These are phyloP conservation scores for Phasianus colchicus DNA, from an alignment of 2,113 vertebrate genomes.

Conservation along the genomic window DNA sequence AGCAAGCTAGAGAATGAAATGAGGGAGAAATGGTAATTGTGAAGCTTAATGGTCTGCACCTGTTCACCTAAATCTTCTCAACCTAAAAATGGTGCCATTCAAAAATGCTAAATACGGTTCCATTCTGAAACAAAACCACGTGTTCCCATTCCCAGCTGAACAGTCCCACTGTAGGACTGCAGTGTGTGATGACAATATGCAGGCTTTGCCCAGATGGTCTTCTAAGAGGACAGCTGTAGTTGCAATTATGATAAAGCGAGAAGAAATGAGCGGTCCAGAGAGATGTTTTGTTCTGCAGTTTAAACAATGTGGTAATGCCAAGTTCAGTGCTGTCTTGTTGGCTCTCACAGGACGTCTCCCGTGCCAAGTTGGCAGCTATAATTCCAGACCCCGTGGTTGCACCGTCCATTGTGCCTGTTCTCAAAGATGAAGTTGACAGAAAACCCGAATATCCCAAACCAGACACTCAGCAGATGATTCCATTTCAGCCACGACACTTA, in stretches of 20 bases:
- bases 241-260: not conserved
- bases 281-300: not conserved
- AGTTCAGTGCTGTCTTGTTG: conserved; percentile 58
- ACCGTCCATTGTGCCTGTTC: conserved; percentile 88
- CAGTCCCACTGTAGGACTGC: not conserved
- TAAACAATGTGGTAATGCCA: not conserved
- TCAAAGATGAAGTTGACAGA: conserved; percentile 94
- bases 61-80: conserved; percentile 15
- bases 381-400: conserved; percentile 94
- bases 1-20: conserved; percentile 22
- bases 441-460: conserved; percentile 99
- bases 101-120: not conserved
- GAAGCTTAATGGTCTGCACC: conserved; percentile 49
- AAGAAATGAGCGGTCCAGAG: not conserved
- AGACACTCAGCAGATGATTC: conserved; percentile 98
- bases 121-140: not conserved
- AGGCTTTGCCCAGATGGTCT: conserved; percentile 33
- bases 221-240: not conserved
- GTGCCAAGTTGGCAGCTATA: conserved; percentile 91
- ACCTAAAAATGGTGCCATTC: not conserved
- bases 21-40: conserved; percentile 30
- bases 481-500: conserved; percentile 96
- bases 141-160: not conserved
- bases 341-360: conserved; percentile 91
- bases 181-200: not conserved